Evolutionary conservation across 1,140 invertebrate genomes (phyloP).

Genomic region (Lanistes nyassanus): DNA sequence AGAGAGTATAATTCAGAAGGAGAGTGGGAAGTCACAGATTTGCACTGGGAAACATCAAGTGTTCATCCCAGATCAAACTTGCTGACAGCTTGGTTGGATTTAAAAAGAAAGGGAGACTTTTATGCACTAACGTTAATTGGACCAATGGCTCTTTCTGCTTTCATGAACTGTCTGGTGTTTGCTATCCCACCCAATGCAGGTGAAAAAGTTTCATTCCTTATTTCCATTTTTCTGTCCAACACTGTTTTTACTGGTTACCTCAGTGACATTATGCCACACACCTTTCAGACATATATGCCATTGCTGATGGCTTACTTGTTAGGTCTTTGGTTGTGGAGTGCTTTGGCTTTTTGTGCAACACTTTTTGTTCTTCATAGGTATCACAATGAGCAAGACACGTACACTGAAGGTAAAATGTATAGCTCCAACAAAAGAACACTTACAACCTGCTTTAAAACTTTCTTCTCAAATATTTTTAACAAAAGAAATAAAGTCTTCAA

Average conservation of each 20-base stretch:
- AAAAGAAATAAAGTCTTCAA: too few species aligned
- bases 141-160: not conserved
- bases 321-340: slow-evolving; percentile 2
- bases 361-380: not conserved
- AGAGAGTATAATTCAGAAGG: not conserved
- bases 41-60: not conserved
- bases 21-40: not conserved
- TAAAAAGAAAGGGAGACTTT: not conserved
- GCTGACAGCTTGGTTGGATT: not conserved
- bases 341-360: not conserved
- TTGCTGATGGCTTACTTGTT: not conserved
- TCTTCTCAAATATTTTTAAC: too few species aligned
- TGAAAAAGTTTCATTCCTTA: not conserved
- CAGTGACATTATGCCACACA: slow-evolving; percentile 7
- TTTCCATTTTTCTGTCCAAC: not conserved
- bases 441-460: too few species aligned
- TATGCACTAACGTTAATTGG: not conserved
- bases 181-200: not conserved
- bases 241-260: not conserved
- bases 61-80: not conserved
- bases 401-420: not conserved
- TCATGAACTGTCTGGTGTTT: slow-evolving; percentile 13
- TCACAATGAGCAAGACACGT: not conserved
- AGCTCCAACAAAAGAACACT: too few species aligned
- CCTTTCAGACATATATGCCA: not conserved